Evolutionary conservation across 1,140 invertebrate species (phyloP).

Genomic region (Calycopis cecrops): DNA sequence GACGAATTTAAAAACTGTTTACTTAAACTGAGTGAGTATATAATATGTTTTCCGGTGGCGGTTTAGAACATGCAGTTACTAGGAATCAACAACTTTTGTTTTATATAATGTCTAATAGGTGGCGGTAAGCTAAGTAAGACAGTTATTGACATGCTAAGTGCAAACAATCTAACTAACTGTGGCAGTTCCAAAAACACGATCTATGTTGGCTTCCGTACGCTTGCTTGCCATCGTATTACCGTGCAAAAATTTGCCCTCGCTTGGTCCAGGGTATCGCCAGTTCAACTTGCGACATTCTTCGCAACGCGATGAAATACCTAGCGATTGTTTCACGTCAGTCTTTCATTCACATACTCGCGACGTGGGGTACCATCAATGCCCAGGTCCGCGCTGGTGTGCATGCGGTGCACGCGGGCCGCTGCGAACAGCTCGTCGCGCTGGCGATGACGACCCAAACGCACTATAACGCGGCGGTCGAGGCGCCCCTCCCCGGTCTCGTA

Average conservation of each 20-base stretch:
- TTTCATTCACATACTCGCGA: slow-evolving; percentile 29
- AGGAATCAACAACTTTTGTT: too few relatives aligned
- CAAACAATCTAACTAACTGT: background rate
- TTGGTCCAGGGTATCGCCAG: too few relatives aligned
- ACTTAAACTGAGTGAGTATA: too few relatives aligned
- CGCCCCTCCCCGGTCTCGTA: background rate
- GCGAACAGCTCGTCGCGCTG: slow-evolving; percentile 23
- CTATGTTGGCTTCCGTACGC: slow-evolving; percentile 7
- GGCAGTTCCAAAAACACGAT: slow-evolving; percentile 4
- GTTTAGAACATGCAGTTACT: too few relatives aligned
- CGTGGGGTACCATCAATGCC: slow-evolving; percentile 5
- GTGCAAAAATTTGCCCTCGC: slow-evolving; percentile 15
- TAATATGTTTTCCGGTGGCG: too few relatives aligned
- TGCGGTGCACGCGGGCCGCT: slow-evolving; percentile 24
- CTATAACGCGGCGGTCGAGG: slow-evolving; percentile 18
- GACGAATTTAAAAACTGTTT: too few relatives aligned
- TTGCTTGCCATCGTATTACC: background rate
- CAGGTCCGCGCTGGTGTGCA: slow-evolving; percentile 16
- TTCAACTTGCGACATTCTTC: too few relatives aligned
- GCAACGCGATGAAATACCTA: slow-evolving; percentile 22
- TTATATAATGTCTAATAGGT: too few relatives aligned
- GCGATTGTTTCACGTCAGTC: slow-evolving; percentile 24
- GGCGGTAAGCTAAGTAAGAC: too few relatives aligned
- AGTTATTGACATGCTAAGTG: too few relatives aligned
- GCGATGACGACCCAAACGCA: slow-evolving; percentile 19